Conservation (phyloP, 1,140 invertebrate species). For the Pseudomyrmex flavicornis region DNA sequence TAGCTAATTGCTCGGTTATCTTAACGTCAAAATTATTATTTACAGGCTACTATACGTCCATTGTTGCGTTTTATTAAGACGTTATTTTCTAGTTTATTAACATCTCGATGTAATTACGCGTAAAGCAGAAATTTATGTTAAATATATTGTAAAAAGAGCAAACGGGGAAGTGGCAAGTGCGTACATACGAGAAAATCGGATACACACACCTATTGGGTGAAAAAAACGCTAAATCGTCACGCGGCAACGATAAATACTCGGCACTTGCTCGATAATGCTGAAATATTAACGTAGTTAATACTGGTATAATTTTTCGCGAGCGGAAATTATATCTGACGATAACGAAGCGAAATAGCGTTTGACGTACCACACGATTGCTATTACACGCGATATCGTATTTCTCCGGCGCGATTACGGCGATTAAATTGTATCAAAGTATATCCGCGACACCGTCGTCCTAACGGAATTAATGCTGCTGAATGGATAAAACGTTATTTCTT, state of each 20-base stretch:
- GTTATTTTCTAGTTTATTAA: background rate
- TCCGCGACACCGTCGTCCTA: background rate
- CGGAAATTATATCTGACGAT: conserved; percentile 27
- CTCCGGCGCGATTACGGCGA: conserved; percentile 9
- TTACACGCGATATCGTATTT: conserved; percentile 45
- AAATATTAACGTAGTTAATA: conserved; percentile 23
- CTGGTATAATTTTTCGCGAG: background rate
- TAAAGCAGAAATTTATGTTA: background rate
- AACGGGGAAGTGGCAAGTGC: background rate
- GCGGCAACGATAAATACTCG: conserved; percentile 7
- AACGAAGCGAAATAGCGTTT: conserved; percentile 33
- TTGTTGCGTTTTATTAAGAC: conserved; percentile 18
- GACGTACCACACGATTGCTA: conserved; percentile 28
- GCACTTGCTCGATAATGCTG: conserved; percentile 9
- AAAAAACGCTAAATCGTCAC: conserved; percentile 5
- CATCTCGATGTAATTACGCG: background rate
- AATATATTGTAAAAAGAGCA: background rate
- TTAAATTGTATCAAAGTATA: conserved; percentile 51
- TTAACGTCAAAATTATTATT: background rate
- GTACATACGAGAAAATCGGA: background rate
- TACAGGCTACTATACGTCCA: background rate
- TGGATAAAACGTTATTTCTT: conserved; percentile 41
- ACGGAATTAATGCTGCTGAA: conserved; percentile 20
- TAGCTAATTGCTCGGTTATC: background rate
- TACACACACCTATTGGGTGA: background rate